Conservation (phyloP, 2,113 vertebrate genomes). For the Zeus faber region DNA sequence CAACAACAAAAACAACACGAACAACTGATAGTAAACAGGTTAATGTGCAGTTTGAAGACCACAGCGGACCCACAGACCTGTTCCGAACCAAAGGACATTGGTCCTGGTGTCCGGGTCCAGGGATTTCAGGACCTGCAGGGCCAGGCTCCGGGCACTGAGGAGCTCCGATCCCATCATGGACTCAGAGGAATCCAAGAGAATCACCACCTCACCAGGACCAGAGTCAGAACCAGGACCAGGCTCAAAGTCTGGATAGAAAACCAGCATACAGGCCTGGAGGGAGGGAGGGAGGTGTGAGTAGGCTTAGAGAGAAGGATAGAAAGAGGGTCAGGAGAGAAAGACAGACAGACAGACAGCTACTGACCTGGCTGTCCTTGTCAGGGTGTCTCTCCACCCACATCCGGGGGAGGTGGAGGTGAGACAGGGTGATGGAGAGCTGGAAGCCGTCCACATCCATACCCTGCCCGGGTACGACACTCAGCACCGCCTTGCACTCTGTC, state of each 20-base stretch:
- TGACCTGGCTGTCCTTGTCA: constrained; percentile 82
- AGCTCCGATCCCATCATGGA: constrained; percentile 79
- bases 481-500: constrained; percentile 81
- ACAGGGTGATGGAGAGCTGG: constrained; percentile 73
- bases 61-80: constrained; percentile 63
- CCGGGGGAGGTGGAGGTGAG: constrained; percentile 76
- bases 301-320: not conserved
- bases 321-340: not conserved
- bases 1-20: not conserved
- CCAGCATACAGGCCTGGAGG: constrained; percentile 84
- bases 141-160: constrained; percentile 69
- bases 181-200: constrained; percentile 81
- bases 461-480: constrained; percentile 74
- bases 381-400: constrained; percentile 90
- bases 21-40: not conserved
- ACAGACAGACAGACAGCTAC: not conserved
- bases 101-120: constrained; percentile 57
- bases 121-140: constrained; percentile 63
- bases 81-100: constrained; percentile 79
- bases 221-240: not conserved
- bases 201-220: constrained; percentile 62
- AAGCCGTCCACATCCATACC: constrained; percentile 74
- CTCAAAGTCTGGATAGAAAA: constrained; percentile 83
- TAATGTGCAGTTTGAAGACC: not conserved
- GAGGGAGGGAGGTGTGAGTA: not conserved